phyloP scores from a whole-genome alignment of 2,797 vertebrate genomes.

The Onychomys arenicola region DNA sequence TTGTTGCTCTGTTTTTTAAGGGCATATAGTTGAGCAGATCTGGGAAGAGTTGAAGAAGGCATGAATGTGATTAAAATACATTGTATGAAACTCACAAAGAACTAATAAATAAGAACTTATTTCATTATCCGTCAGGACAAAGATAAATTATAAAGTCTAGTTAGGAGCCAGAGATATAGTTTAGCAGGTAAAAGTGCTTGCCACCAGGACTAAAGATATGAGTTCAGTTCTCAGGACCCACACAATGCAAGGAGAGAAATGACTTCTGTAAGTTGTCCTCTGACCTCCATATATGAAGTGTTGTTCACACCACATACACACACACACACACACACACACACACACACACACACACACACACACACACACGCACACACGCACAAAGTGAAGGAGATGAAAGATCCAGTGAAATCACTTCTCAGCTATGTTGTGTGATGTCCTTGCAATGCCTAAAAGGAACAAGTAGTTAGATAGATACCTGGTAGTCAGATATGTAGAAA shows the following conservation, averaged over 20 bases:
- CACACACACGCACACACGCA: not conserved
- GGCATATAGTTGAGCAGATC: not conserved
- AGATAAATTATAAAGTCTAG: not conserved
- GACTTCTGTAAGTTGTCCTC: not conserved
- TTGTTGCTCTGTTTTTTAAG: not conserved
- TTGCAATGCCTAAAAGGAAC: not conserved
- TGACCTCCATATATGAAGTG: not conserved
- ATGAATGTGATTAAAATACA: no score
- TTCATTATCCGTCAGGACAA: conserved; percentile 52
- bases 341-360: not conserved
- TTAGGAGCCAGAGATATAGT: not conserved
- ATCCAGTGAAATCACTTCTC: conserved; percentile 13
- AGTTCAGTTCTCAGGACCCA: not conserved
- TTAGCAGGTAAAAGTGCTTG: not conserved
- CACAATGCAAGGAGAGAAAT: not conserved
- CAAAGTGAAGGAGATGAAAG: not conserved
- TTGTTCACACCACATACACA: no score
- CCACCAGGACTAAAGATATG: not conserved
- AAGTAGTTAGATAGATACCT: not conserved
- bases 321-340: not conserved
- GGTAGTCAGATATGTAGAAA: not conserved
- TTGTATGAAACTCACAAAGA: not conserved
- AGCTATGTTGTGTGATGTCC: not conserved
- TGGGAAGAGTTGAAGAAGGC: not conserved
- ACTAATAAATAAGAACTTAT: not conserved